These are phyloP conservation scores for Diarsia mendica DNA, from an alignment of 2,888 invertebrate genomes.

Conservation along the genomic window DNA sequence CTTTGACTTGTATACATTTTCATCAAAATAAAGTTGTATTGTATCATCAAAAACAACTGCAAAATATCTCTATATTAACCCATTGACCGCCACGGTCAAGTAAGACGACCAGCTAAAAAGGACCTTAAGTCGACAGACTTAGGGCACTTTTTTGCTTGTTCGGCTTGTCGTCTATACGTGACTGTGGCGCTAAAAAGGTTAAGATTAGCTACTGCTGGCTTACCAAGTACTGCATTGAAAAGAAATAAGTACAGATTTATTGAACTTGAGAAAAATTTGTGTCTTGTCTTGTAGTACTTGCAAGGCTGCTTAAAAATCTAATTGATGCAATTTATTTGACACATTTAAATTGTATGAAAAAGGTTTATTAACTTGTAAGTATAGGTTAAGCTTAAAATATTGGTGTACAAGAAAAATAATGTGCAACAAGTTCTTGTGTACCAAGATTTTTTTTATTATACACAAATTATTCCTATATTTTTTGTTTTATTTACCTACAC, in stretches of 20 bases:
- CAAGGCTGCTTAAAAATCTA: slow-evolving; percentile 7
- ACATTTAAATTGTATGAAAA: slow-evolving; percentile 16
- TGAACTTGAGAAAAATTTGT: not conserved
- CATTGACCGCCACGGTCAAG: too few relatives aligned
- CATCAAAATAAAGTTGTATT: not conserved
- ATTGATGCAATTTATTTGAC: slow-evolving; percentile 26
- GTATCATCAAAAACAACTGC: slow-evolving; percentile 16
- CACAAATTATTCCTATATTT: slow-evolving; percentile 27
- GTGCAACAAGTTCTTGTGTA: slow-evolving; percentile 41
- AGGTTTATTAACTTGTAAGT: slow-evolving; percentile 45
- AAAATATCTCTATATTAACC: slow-evolving; percentile 21
- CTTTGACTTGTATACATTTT: not conserved
- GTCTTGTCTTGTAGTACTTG: slow-evolving; percentile 6
- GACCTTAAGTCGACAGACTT: too few relatives aligned
- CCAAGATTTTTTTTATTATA: slow-evolving; percentile 61
- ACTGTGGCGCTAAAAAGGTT: too few relatives aligned
- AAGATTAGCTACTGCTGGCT: not conserved
- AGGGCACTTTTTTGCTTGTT: too few relatives aligned
- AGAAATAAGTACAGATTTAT: not conserved
- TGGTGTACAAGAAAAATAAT: slow-evolving; percentile 40
- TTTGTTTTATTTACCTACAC: slow-evolving; percentile 37
- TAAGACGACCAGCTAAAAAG: too few relatives aligned
- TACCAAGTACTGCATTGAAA: slow-evolving; percentile 28
- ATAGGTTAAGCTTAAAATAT: slow-evolving; percentile 57
- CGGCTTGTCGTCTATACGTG: too few relatives aligned